These are phyloP conservation scores for Microctenopoma steveboyesi DNA, from an alignment of 2,797 vertebrate genomes.

Conservation along the genomic window DNA sequence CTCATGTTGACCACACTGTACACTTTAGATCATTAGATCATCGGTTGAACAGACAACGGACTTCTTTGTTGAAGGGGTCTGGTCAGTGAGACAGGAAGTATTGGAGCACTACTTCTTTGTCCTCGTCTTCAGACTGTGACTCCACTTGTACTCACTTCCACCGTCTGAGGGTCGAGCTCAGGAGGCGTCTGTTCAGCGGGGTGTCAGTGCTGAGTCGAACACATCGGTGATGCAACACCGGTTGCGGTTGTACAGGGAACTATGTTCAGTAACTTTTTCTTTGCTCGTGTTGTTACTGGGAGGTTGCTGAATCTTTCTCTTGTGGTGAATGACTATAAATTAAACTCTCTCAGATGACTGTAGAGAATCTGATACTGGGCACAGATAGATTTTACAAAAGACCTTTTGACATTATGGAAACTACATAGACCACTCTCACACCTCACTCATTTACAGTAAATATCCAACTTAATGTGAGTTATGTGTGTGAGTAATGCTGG, in stretches of 20 bases:
- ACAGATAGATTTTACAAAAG: neutral
- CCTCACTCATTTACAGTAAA: neutral
- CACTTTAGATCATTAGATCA: neutral
- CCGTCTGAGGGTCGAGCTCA: constrained; percentile 29
- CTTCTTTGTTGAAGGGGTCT: constrained; percentile 19
- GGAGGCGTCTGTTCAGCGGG: constrained; percentile 52
- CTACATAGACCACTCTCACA: neutral
- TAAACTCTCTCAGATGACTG: neutral
- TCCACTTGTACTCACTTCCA: constrained; percentile 50
- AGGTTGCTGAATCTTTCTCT: constrained; percentile 31
- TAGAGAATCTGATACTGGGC: neutral
- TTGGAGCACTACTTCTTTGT: constrained; percentile 1
- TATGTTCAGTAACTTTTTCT: neutral
- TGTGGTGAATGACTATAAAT: constrained; percentile 7
- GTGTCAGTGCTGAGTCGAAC: constrained; percentile 44
- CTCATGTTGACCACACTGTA: constrained; percentile 28
- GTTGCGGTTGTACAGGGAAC: constrained; percentile 21
- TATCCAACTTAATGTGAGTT: neutral
- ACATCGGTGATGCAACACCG: constrained; percentile 48
- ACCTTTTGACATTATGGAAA: neutral
- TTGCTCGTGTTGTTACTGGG: neutral
- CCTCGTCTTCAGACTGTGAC: constrained; percentile 30
- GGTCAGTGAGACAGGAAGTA: neutral
- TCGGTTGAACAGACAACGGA: constrained; percentile 30
- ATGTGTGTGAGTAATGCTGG: neutral